Base-by-base conservation (phyloP, 2,113 vertebrate genomes). In the Phocoena sinus region DNA sequence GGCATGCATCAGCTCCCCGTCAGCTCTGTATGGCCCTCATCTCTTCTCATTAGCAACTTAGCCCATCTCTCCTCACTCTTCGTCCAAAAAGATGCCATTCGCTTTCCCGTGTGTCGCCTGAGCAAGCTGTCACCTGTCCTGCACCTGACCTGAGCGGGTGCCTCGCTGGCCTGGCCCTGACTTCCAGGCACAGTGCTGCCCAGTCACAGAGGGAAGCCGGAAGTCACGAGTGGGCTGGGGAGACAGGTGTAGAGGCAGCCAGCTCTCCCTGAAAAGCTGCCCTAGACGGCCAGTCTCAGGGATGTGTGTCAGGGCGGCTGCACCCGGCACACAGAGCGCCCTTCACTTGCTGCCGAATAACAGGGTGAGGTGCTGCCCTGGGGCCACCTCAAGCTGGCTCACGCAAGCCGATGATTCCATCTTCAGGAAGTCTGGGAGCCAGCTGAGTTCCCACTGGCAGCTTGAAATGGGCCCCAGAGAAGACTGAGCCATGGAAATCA, bases 1-100 rank as follows among this genome's bases (percentile, higher is more conserved):
- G 17, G 6, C 11, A 1, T 6, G 6, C 8, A 2, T 6, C n/a
- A 10, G 23, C 23, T 2, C 13, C 25, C 36, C 23, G 4, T 23
- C 3, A 31, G 77, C 44, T 13, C 71, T 15, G 9, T 0, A 1
- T 1, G 0, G 31, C 44, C 12, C 0, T 1, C 11, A 7, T 10
- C 20, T 15, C 31, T 31, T n/a, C 28, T 6, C 12, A 18, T 62
- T 15, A 44, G 60, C 23, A 33, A 5, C n/a, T 65, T 5, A 70
- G 38, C 23, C 21, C 33, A 74, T n/a, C 5, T 15, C 26, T 41
- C 41, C 92, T 80, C 60, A 38, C 36, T 21, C 44, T 26, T 70
- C 68, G 33, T 74, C 62, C 8, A 25, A 31, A 41, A 95, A 63
- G 13, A 50, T 17, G 28, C 71, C 36, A 3, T 58, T 13, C 14